Evolutionary conservation across 1,140 invertebrate species (phyloP).

Genomic region (Bradynema listronoti): DNA sequence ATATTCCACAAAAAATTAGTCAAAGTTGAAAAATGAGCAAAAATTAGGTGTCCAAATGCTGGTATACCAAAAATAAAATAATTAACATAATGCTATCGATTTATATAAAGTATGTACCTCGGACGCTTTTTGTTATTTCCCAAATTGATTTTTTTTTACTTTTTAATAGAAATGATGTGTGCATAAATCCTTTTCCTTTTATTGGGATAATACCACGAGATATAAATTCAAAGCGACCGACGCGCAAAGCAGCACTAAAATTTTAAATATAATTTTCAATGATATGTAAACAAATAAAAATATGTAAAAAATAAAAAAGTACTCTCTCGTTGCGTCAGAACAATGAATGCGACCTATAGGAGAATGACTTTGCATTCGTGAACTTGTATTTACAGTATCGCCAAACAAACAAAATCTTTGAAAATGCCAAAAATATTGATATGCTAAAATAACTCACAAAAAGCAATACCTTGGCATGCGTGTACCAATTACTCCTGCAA

Average conservation of each 20-base stretch:
- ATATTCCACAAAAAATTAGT: no score
- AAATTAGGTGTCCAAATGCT: no score
- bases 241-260: slow-evolving; percentile 41
- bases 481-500: slow-evolving; percentile 62
- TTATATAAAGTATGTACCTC: slow-evolving; percentile 34
- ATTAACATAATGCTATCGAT: no score
- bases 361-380: slow-evolving; percentile 54
- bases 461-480: slow-evolving; percentile 60
- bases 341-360: slow-evolving; percentile 52
- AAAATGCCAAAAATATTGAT: no score
- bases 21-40: no score
- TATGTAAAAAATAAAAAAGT: slow-evolving; percentile 13
- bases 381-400: slow-evolving; percentile 67
- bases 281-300: neutral
- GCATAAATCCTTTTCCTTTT: slow-evolving; percentile 56
- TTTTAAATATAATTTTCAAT: slow-evolving; percentile 3
- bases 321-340: slow-evolving; percentile 42
- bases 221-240: slow-evolving; percentile 52
- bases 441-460: no score
- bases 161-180: slow-evolving; percentile 46
- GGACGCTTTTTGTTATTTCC: slow-evolving; percentile 48
- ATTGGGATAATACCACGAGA: slow-evolving; percentile 53
- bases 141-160: slow-evolving; percentile 53
- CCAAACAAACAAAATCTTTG: slow-evolving; percentile 67
- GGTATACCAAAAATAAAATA: no score